Evolutionary conservation across 1,140 invertebrate genomes (phyloP), one percentile per base, ranked within the genome.

Genomic region (Aphelenchoides avenae): DNA sequence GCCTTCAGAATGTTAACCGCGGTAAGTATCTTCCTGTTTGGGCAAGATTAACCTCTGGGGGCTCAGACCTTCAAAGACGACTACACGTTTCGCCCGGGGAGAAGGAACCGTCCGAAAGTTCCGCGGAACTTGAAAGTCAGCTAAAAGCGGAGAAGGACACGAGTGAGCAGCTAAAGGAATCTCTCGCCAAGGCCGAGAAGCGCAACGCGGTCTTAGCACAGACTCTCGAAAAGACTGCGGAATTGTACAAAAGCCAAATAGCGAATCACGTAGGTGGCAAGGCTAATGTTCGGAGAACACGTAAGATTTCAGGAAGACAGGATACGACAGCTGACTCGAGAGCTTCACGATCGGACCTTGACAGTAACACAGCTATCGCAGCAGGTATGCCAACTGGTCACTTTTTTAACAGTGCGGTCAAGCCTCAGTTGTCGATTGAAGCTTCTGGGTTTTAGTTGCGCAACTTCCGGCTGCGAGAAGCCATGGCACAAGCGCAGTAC

Each of bases 191-290:
- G 27, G 41, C 60, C 18, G 52, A 39, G 9, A 20, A 52, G 1
- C 20, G 59, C 26, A 61, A 44, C 44, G 15, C 37, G n/a, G 22
- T 22, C n/a, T 30, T 61, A 15, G 59, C 59, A 15, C 46, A 61
- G 42, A 57, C 55, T 0, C 30, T 61, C 20, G 59, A 61, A 52
- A 27, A 66, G 31, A 66, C 11, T 46, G 52, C 59, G 24, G 22
- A 67, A 13, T 15, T 61, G 20, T 66, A 61, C 26, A 67, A 54
- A n/a, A 3, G 40, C 20, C 64, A 61, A 27, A 40, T 68, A n/a
- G 24, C 33, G 13, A 29, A 61, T n/a, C 50, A 61, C 47, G 57
- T 60, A n/a, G n/a, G n/a, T n/a, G n/a, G n/a, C n/a, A n/a, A n/a
- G n/a, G n/a, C n/a, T n/a, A n/a, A n/a, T n/a, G n/a, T n/a, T n/a